Percentiles rank a stretch among this genome's conserved stretches.
Evolutionary conservation across 2,888 invertebrate species (phyloP).

Genomic region (Abrostola tripartita): DNA sequence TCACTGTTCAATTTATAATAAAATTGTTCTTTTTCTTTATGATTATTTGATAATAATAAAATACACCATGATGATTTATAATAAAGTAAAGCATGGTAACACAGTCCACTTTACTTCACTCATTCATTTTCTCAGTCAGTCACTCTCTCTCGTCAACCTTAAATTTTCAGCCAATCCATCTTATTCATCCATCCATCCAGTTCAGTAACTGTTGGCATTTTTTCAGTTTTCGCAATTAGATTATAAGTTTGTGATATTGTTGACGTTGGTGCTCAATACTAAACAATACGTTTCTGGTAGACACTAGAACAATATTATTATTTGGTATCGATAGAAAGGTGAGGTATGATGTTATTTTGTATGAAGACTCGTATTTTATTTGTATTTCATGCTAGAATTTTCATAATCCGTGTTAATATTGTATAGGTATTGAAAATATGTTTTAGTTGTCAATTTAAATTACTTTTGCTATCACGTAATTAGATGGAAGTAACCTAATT

Average conservation of each 20-base stretch:
- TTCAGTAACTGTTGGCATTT: slow-evolving; percentile 28
- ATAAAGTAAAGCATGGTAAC: too few relatives aligned
- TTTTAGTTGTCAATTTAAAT: too few relatives aligned
- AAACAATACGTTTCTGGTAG: slow-evolving; percentile 26
- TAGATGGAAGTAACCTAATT: too few relatives aligned
- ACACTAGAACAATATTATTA: slow-evolving; percentile 5
- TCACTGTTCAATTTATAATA: too few relatives aligned
- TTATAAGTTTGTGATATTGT: slow-evolving; percentile 41
- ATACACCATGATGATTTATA: too few relatives aligned
- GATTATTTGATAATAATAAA: too few relatives aligned
- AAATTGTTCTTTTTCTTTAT: too few relatives aligned
- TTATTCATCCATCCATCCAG: slow-evolving; percentile 30
- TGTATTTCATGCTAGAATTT: not conserved
- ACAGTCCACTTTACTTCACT: not conserved
- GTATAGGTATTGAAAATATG: too few relatives aligned
- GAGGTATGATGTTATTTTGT: slow-evolving; percentile 27
- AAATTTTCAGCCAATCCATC: slow-evolving; percentile 34
- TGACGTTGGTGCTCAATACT: slow-evolving; percentile 25
- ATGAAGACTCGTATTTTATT: not conserved
- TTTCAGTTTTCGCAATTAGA: slow-evolving; percentile 24
- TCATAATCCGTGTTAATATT: not conserved
- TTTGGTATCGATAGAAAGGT: slow-evolving; percentile 30
- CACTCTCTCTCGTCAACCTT: slow-evolving; percentile 24
- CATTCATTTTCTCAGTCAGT: slow-evolving; percentile 4
- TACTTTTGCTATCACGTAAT: too few relatives aligned